These are phyloP conservation scores for Geophilus truncorum DNA, from an alignment of 2,888 invertebrate species.

Conservation along the genomic window DNA sequence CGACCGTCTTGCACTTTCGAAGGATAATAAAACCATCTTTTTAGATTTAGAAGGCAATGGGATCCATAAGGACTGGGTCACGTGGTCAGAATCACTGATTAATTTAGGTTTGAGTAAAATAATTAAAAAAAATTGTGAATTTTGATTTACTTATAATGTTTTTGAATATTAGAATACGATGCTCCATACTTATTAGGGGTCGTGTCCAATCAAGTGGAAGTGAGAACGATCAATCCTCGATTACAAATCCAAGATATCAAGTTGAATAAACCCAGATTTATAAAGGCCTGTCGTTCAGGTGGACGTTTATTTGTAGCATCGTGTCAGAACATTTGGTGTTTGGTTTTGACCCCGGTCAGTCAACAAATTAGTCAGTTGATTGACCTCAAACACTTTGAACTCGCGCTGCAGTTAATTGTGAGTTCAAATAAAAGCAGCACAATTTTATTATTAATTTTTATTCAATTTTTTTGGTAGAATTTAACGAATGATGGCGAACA, in stretches of 20 bases:
- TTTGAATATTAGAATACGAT: conserved; percentile 66
- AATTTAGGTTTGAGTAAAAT: conserved; percentile 56
- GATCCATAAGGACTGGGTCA: conserved; percentile 65
- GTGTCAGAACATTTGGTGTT: conserved; percentile 79
- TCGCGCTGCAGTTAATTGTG: conserved; percentile 86
- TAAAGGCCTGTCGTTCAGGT: conserved; percentile 60
- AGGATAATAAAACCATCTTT: conserved; percentile 80
- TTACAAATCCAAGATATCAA: conserved; percentile 74
- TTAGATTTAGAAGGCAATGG: conserved; percentile 69
- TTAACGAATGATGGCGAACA: conserved; percentile 73
- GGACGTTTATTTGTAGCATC: conserved; percentile 84
- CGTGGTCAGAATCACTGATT: conserved; percentile 73
- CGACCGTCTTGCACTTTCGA: conserved; percentile 64
- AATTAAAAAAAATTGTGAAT: not conserved
- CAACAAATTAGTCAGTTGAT: conserved; percentile 78
- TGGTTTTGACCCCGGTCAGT: conserved; percentile 72
- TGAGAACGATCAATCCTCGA: conserved; percentile 76
- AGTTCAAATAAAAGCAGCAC: too few relatives aligned
- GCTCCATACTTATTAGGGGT: conserved; percentile 87
- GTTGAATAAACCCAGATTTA: conserved; percentile 52
- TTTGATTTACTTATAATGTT: not conserved
- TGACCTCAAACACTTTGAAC: conserved; percentile 84
- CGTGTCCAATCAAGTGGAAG: conserved; percentile 73
- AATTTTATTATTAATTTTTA: conserved; percentile 19
- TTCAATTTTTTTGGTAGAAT: conserved; percentile 56